Evolutionary conservation across 2,888 invertebrate genomes (phyloP).

Genomic region (Eutolmus rufibarbis): DNA sequence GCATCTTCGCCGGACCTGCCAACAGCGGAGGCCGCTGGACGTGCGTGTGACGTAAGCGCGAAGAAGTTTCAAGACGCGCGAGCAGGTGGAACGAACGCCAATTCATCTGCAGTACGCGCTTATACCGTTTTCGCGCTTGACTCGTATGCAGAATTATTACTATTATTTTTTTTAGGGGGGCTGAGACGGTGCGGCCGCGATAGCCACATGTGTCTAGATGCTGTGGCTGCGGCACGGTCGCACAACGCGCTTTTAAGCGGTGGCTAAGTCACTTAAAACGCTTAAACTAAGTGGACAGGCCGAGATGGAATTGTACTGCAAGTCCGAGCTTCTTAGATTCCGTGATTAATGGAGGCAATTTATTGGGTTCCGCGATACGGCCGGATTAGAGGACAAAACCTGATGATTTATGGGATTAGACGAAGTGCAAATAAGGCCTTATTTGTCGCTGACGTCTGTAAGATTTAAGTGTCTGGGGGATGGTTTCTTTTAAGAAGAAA

Average conservation of each 20-base stretch:
- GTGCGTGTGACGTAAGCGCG: slow-evolving; percentile 4
- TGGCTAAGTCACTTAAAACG: neutral
- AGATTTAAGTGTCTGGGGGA: neutral
- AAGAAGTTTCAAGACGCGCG: neutral
- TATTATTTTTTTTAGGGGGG: neutral
- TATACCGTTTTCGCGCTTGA: neutral
- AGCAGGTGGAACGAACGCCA: slow-evolving; percentile 1
- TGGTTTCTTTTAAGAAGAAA: neutral
- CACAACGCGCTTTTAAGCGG: neutral
- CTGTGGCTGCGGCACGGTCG: neutral
- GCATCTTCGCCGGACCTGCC: neutral
- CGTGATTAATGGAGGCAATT: slow-evolving; percentile 27
- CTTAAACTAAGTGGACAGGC: neutral
- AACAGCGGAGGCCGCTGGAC: neutral
- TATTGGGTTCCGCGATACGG: neutral
- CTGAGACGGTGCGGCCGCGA: neutral
- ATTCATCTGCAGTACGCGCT: neutral
- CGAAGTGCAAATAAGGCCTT: slow-evolving; percentile 13
- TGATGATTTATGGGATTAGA: slow-evolving; percentile 13
- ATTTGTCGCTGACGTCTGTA: neutral
- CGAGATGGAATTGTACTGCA: neutral
- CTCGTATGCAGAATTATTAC: neutral
- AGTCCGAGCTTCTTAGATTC: neutral
- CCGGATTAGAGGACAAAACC: neutral
- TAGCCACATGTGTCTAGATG: neutral